Evolutionary conservation across 2,113 vertebrate species (phyloP).

Genomic region (Sterrhoptilus dennistouni): DNA sequence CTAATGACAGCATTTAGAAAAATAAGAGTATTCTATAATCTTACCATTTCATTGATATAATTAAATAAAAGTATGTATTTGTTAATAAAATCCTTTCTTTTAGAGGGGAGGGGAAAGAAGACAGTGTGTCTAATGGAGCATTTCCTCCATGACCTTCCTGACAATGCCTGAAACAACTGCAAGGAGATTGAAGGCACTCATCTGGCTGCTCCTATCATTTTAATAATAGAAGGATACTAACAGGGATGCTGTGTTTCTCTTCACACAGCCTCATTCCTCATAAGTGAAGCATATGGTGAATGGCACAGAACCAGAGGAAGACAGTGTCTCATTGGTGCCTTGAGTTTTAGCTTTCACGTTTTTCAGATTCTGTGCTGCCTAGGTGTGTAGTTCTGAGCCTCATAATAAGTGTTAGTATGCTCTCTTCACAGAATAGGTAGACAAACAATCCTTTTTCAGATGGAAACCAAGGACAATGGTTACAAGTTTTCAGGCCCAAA

Average conservation of each 20-base stretch:
- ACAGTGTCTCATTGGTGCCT: neutral
- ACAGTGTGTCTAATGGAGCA: neutral
- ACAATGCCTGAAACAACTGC: neutral
- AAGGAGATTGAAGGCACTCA: neutral
- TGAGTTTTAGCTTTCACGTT: neutral
- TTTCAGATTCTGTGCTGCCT: neutral
- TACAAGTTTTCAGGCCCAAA: neutral
- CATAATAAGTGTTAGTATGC: neutral
- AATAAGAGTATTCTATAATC: neutral
- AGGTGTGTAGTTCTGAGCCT: neutral
- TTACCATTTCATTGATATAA: neutral
- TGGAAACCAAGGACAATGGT: neutral
- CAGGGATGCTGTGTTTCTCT: neutral
- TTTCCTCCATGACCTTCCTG: neutral
- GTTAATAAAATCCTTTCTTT: neutral
- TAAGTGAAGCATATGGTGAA: neutral
- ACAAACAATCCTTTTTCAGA: neutral
- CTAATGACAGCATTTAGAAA: neutral
- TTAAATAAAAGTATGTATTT: neutral
- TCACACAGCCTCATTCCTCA: neutral
- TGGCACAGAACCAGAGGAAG: neutral
- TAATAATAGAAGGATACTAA: neutral
- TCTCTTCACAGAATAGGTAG: neutral
- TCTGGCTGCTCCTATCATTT: neutral
- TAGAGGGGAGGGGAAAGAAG: neutral